Evolutionary conservation across 2,888 invertebrate genomes (phyloP), one percentile per base, ranked within the genome.

Genomic region (Andrena hattorfiana): DNA sequence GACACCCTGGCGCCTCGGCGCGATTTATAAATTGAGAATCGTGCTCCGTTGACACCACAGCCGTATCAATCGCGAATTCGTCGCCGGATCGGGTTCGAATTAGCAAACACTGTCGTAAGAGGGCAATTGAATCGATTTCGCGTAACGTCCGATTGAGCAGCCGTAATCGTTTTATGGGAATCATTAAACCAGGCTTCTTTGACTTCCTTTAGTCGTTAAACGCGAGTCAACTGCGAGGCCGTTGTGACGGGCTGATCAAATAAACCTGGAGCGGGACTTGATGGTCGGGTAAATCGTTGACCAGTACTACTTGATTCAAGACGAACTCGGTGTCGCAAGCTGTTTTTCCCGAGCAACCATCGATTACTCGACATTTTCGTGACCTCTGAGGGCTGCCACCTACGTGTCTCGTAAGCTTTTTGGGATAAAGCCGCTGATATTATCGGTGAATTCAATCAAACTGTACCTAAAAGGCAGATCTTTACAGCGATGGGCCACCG

Each of bases 81-180:
- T 8, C n/a, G 20, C 4, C 4, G 3, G 51, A 35, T 30, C n/a
- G 26, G 20, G 32, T n/a, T 32, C 16, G 35, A 54, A 80, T 70
- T 48, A 66, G 8, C 26, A 16, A 8, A 42, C 20, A 10, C 10
- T 26, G n/a, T 20, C 8, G 35, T 28, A 26, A 51, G 28, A 16
- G 32, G 51, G 48, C 16, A 64, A 23, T 59, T 32, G 20, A 62
- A 80, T 35, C 23, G 71, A 59, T 70, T 56, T 70, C 48, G 35
- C 73, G 42, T 48, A 51, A 79, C 48, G 64, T 60, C 56, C 49
- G 42, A 62, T 67, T 30, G 49, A 59, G 32, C 54, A 35, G 10
- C 20, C 13, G 32, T 72, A 77, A 72, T 77, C 77, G 81, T 63
- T 81, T 81, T 72, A 77, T 72, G 35, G 26, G 56, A 42, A 28